Percentiles rank a stretch among this genome's conserved stretches.
phyloP scores from a whole-genome alignment of 1,140 invertebrate genomes.

The Brachionus calyciflorus region DNA sequence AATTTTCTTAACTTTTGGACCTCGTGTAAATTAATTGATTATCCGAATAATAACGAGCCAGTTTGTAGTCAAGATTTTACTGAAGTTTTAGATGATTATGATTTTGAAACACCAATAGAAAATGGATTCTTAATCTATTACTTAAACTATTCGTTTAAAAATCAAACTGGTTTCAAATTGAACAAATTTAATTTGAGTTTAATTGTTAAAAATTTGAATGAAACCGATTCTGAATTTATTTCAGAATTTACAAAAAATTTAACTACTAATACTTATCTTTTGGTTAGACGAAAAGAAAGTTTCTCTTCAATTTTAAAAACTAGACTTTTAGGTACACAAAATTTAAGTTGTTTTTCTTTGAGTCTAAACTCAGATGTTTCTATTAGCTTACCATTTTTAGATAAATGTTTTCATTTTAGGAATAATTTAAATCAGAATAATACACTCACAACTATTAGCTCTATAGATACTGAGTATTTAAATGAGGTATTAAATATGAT shows the following conservation, averaged over 20 bases:
- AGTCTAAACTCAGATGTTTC: neutral
- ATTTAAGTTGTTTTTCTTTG: neutral
- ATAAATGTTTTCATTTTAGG: conserved; percentile 3
- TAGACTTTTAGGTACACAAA: neutral
- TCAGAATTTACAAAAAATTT: neutral
- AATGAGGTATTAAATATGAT: neutral
- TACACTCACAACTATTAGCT: neutral
- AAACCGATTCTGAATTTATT: neutral
- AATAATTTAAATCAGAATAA: neutral
- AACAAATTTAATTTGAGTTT: neutral
- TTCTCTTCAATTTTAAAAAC: neutral
- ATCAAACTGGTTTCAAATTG: conserved; percentile 7
- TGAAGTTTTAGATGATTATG: neutral
- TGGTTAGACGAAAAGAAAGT: conserved; percentile 4
- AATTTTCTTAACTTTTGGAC: conserved; percentile 12
- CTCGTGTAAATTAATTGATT: conserved; percentile 9
- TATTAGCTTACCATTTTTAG: neutral
- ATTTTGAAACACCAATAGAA: neutral
- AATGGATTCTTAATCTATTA: conserved; percentile 2
- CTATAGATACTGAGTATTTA: too few relatives aligned
- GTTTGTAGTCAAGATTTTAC: neutral
- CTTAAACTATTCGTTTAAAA: neutral
- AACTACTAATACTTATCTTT: neutral
- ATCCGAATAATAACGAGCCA: neutral
- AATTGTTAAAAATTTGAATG: neutral